Conservation (phyloP, 2,888 invertebrate genomes). For the Acrobasis repandana region DNA sequence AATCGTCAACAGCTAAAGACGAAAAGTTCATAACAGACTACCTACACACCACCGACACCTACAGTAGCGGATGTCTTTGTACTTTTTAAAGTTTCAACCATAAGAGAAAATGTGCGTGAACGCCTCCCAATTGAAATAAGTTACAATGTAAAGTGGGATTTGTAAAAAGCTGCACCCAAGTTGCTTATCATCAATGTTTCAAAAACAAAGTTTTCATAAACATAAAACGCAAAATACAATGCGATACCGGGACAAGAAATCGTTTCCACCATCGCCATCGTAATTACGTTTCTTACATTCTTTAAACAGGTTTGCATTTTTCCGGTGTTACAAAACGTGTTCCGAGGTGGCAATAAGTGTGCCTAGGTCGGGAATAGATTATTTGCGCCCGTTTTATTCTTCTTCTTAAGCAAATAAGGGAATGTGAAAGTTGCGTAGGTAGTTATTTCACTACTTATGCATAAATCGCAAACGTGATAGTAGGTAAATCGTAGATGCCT, state of each 20-base stretch:
- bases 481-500: too few species aligned
- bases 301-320: constrained; percentile 18
- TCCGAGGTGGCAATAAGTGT: constrained; percentile 3
- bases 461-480: background rate
- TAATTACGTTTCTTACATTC: constrained; percentile 17
- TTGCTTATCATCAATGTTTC: background rate
- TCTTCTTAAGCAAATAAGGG: background rate
- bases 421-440: background rate
- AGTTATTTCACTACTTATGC: background rate
- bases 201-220: background rate
- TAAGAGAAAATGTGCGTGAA: too few species aligned
- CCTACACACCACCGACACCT: too few species aligned
- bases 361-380: constrained; percentile 24
- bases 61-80: too few species aligned
- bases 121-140: too few species aligned
- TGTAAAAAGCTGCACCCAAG: too few species aligned
- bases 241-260: constrained; percentile 3
- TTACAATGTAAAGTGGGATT: too few species aligned
- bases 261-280: background rate
- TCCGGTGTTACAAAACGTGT: constrained; percentile 13
- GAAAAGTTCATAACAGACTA: too few species aligned
- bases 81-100: too few species aligned
- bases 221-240: background rate
- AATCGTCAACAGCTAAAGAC: too few species aligned
- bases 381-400: background rate